Conservation (phyloP, 2,797 vertebrate species). For the Kryptopterus vitreolus region DNA sequence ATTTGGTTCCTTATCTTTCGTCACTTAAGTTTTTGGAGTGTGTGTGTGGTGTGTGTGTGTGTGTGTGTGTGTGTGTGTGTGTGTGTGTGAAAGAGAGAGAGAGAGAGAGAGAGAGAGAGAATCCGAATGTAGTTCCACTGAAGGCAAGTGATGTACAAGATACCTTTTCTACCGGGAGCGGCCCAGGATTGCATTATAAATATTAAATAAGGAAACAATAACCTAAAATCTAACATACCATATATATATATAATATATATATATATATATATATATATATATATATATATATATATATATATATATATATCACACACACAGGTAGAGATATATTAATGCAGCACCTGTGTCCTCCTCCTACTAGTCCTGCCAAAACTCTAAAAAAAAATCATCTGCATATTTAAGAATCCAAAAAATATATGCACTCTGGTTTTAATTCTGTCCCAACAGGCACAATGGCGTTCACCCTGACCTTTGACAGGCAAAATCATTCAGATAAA, state of each 20-base stretch:
- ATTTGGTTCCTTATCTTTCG: background rate
- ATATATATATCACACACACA: background rate
- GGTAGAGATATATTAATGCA: background rate
- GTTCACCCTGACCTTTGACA: conserved; percentile 17
- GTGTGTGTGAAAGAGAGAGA: too few relatives aligned
- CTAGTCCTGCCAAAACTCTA: too few relatives aligned
- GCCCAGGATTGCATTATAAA: background rate
- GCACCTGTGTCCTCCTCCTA: background rate
- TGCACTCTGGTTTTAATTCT: background rate
- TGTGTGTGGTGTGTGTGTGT: too few relatives aligned
- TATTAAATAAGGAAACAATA: background rate
- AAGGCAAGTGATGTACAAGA: background rate
- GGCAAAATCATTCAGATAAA: conserved; percentile 9
- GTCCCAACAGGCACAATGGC: background rate
- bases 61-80: too few relatives aligned
- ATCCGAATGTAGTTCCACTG: background rate
- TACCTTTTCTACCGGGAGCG: background rate
- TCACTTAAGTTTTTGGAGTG: background rate
- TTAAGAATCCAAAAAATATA: too few relatives aligned
- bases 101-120: too few relatives aligned
- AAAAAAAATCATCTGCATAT: too few relatives aligned
- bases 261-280: background rate
- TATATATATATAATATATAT: background rate
- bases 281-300: background rate
- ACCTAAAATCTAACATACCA: background rate